A percentile compares a stretch with the other conserved stretches of the same genome.
Evolutionary conservation across 1,140 invertebrate genomes (phyloP).

Genomic region (Polypedilum vanderplanki): DNA sequence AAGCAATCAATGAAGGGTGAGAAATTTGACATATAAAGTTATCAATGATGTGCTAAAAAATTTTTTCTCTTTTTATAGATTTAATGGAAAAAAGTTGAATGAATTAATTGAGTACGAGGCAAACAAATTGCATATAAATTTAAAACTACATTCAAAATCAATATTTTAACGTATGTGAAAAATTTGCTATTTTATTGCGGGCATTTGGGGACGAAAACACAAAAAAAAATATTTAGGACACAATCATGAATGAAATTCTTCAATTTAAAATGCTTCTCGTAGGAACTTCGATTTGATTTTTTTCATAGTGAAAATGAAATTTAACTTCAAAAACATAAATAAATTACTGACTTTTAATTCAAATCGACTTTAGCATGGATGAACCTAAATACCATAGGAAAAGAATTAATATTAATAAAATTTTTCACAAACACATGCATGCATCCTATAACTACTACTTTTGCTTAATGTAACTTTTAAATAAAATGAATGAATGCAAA

Average conservation of each 20-base stretch:
- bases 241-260: not conserved
- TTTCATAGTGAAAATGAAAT: too few species aligned
- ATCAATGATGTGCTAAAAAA: not conserved
- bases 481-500: too few species aligned
- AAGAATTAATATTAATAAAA: too few species aligned
- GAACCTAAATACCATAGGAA: too few species aligned
- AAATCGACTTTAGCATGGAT: too few species aligned
- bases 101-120: slow-evolving; percentile 5
- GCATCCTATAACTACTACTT: too few species aligned
- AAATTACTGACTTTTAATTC: too few species aligned
- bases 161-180: slow-evolving; percentile 13
- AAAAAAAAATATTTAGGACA: not conserved
- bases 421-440: too few species aligned
- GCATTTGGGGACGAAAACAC: not conserved
- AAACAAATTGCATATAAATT: not conserved
- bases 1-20: not conserved
- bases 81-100: slow-evolving; percentile 21
- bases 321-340: too few species aligned
- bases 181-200: slow-evolving; percentile 5
- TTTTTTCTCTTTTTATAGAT: not conserved
- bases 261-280: too few species aligned
- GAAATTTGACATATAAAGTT: not conserved
- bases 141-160: slow-evolving; percentile 12
- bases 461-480: too few species aligned
- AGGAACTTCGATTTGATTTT: too few species aligned